A percentile compares a stretch with the other conserved stretches of the same genome.
Evolutionary conservation across 2,888 invertebrate species (phyloP).

Genomic region (Sinhomidia bicolor): DNA sequence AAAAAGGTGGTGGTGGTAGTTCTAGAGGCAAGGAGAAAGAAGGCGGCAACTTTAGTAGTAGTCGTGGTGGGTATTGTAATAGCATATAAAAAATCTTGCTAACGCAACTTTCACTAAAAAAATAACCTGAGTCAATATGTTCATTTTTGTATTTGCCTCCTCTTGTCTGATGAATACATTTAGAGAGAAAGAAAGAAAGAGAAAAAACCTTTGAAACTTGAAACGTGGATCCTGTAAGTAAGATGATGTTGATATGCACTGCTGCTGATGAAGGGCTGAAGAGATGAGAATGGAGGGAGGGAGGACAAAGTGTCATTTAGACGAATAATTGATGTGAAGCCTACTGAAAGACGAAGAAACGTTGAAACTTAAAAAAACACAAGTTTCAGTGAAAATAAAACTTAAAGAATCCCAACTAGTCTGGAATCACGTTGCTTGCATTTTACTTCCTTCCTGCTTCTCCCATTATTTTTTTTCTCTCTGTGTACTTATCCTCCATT

Average conservation of each 20-base stretch:
- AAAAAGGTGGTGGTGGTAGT: conserved; percentile 26
- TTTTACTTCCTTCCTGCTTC: conserved; percentile 45
- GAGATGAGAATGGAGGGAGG: conserved; percentile 21
- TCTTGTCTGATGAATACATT: conserved; percentile 31
- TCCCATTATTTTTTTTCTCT: conserved; percentile 21
- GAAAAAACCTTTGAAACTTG: conserved; percentile 30
- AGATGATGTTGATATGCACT: conserved; percentile 64
- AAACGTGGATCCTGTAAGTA: background rate
- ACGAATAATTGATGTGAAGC: conserved; percentile 72
- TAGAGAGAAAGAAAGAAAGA: background rate
- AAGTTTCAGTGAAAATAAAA: conserved; percentile 49
- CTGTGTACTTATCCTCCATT: conserved; percentile 44
- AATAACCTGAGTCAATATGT: conserved; percentile 5
- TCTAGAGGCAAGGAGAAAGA: conserved; percentile 9
- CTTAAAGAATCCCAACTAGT: conserved; percentile 66
- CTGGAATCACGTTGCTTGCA: conserved; percentile 65
- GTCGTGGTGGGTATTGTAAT: conserved; percentile 13
- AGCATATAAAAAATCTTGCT: background rate
- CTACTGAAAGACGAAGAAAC: conserved; percentile 41
- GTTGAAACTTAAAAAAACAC: conserved; percentile 6
- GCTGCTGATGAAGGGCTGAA: conserved; percentile 71
- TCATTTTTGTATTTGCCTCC: background rate
- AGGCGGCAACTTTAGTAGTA: background rate
- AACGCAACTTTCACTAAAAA: background rate
- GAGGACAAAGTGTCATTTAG: conserved; percentile 72